Conservation (phyloP, 2,888 invertebrate species). For the Euclidia mi region DNA sequence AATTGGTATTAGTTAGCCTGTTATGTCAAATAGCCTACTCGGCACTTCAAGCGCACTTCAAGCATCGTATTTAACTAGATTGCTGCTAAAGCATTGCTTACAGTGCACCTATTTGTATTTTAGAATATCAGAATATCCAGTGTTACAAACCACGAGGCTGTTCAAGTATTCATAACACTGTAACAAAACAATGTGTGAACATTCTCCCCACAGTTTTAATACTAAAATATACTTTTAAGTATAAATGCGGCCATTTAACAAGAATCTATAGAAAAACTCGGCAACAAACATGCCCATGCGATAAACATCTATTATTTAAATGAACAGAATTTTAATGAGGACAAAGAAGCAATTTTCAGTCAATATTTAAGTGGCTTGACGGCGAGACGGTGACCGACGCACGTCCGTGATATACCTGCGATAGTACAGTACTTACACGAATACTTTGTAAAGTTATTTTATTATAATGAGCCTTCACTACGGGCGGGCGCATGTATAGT, state of each 20-base stretch:
- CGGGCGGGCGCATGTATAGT: too few species aligned
- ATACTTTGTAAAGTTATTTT: slow-evolving; percentile 19
- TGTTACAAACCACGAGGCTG: too few species aligned
- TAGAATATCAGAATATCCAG: too few species aligned
- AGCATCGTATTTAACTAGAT: too few species aligned
- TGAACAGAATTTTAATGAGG: slow-evolving; percentile 35
- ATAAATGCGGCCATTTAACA: slow-evolving; percentile 2
- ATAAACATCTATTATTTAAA: slow-evolving; percentile 19
- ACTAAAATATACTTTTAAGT: background rate
- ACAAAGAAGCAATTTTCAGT: slow-evolving; percentile 25
- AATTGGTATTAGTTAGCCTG: background rate
- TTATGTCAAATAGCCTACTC: background rate
- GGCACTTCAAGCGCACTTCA: too few species aligned
- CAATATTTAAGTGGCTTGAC: slow-evolving; percentile 36
- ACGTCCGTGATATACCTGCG: slow-evolving; percentile 11
- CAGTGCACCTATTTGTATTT: too few species aligned
- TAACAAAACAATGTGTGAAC: too few species aligned
- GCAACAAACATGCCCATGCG: slow-evolving; percentile 4
- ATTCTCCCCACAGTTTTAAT: background rate
- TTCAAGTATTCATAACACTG: too few species aligned
- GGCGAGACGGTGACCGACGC: slow-evolving; percentile 27
- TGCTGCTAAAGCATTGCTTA: too few species aligned
- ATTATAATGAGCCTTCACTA: background rate
- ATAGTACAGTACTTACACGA: slow-evolving; percentile 29
- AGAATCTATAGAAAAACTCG: slow-evolving; percentile 5